Conservation (phyloP, 2,888 invertebrate species). For the Microctonus brassicae region DNA sequence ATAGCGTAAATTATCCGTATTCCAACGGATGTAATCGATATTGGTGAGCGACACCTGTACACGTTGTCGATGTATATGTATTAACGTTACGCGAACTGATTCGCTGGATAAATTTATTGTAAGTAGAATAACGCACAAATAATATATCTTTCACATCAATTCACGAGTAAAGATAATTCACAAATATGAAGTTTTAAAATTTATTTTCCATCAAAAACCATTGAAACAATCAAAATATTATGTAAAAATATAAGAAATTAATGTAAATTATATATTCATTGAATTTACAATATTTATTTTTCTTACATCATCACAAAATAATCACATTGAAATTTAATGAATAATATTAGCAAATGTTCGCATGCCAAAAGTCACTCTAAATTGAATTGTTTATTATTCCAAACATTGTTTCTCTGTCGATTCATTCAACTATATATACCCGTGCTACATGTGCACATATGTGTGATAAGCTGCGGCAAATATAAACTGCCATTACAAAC, state of each 20-base stretch:
- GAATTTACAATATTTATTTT: background rate
- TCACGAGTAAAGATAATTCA: background rate
- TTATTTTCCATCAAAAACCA: background rate
- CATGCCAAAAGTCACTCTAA: background rate
- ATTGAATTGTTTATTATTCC: background rate
- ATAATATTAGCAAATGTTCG: background rate
- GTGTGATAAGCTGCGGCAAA: background rate
- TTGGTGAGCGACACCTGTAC: slow-evolving; percentile 50
- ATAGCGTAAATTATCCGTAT: slow-evolving; percentile 51
- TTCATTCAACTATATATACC: background rate
- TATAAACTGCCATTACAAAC: background rate
- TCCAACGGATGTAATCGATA: slow-evolving; percentile 58
- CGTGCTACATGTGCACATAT: too few relatives aligned
- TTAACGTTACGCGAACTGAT: slow-evolving; percentile 4
- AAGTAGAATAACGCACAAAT: background rate
- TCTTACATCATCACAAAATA: background rate
- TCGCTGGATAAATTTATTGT: background rate
- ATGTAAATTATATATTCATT: background rate
- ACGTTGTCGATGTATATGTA: slow-evolving; percentile 20
- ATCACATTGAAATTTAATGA: background rate
- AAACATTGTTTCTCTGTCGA: background rate
- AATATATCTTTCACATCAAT: background rate
- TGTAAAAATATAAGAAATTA: background rate
- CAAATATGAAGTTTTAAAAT: too few relatives aligned
- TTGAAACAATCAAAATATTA: background rate